Percentiles rank a stretch among this genome's conserved stretches.
phyloP scores from a whole-genome alignment of 2,888 invertebrate species.

The Pachycephus smyrnensis region DNA sequence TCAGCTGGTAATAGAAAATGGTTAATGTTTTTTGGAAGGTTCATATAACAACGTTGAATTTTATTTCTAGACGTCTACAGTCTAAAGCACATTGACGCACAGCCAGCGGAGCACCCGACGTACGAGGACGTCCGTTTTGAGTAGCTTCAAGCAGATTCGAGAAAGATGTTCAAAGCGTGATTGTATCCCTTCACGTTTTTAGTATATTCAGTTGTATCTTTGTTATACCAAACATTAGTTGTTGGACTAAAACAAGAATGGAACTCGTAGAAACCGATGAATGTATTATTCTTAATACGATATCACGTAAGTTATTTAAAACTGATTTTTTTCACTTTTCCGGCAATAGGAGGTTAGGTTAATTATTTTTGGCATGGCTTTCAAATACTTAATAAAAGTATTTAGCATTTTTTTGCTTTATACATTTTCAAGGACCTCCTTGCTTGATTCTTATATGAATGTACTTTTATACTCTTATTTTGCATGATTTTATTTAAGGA shows the following conservation, averaged over 20 bases:
- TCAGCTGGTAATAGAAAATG: background rate
- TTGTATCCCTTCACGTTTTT: conserved; percentile 26
- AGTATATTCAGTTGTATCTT: background rate
- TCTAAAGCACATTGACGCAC: background rate
- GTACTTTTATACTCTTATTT: background rate
- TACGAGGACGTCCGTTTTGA: background rate
- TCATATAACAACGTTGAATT: background rate
- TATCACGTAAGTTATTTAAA: conserved; percentile 44
- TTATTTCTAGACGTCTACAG: background rate
- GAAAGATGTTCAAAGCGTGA: conserved; percentile 24
- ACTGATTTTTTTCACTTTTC: conserved; percentile 17
- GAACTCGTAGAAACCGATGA: conserved; percentile 32
- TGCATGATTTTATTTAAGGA: background rate
- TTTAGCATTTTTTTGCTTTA: conserved; percentile 3
- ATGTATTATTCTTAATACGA: conserved; percentile 39
- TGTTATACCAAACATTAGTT: background rate
- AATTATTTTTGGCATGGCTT: conserved; percentile 15
- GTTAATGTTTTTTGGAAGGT: background rate
- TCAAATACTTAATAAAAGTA: background rate
- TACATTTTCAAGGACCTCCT: background rate
- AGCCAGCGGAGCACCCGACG: background rate
- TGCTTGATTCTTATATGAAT: background rate
- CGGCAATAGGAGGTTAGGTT: conserved; percentile 45
- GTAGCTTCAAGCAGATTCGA: background rate
- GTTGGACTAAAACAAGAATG: background rate